Percentiles rank a stretch among this genome's conserved stretches.
These are phyloP conservation scores for Lophura nycthemera DNA, from an alignment of 2,113 vertebrate genomes.

Conservation along the genomic window DNA sequence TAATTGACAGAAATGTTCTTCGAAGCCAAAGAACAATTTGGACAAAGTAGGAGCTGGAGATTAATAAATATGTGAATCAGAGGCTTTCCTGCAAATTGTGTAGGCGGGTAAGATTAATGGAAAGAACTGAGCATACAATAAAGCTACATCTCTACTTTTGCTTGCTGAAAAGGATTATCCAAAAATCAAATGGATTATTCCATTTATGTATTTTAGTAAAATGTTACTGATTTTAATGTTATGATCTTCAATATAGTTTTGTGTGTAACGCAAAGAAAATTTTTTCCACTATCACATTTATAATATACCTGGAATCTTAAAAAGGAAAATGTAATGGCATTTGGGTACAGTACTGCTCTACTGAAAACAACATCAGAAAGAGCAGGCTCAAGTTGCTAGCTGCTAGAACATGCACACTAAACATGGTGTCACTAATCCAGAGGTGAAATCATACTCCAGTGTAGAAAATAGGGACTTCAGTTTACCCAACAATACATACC, in stretches of 20 bases:
- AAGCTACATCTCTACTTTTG: neutral
- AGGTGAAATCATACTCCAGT: neutral
- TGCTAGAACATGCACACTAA: neutral
- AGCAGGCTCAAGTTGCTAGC: neutral
- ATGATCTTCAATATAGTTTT: neutral
- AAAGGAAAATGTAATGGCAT: neutral
- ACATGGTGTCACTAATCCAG: neutral
- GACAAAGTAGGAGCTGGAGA: neutral
- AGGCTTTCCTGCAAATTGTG: neutral
- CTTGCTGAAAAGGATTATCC: neutral
- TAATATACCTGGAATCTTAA: neutral
- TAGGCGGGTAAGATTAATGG: neutral
- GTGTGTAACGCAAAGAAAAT: neutral
- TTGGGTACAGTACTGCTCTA: neutral
- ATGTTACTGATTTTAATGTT: neutral
- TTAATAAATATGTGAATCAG: neutral
- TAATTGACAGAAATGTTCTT: neutral
- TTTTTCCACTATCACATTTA: neutral
- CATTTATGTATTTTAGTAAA: neutral
- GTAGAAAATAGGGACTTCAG: neutral
- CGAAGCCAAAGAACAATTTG: neutral
- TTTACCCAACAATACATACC: neutral
- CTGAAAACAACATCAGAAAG: neutral
- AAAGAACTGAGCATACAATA: neutral
- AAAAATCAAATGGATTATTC: neutral